phyloP scores from a whole-genome alignment of 2,113 vertebrate species.

The rabbit (Oryctolagus cuniculus) region mOryCun1.1 NC_091433.1:14271001-14271500 shows the following conservation, averaged over 20 bases:
- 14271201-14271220: background rate
- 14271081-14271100: background rate
- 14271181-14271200: background rate
- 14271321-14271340: background rate
- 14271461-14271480: background rate
- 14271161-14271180: background rate
- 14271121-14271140: background rate
- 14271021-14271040: background rate
- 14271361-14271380: background rate
- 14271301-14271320: background rate
- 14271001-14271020: background rate
- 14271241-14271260: background rate
- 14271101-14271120: background rate
- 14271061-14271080: background rate
- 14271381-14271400: background rate
- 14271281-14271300: background rate
- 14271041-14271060: fast-evolving
- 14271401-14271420: background rate
- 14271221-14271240: background rate
- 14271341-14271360: background rate
- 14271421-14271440: background rate
- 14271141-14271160: background rate
- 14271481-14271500: background rate
- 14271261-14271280: fast-evolving
- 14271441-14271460: background rate